Conservation (phyloP, 1,140 invertebrate genomes). For the Drosophila subpulchrella region DNA sequence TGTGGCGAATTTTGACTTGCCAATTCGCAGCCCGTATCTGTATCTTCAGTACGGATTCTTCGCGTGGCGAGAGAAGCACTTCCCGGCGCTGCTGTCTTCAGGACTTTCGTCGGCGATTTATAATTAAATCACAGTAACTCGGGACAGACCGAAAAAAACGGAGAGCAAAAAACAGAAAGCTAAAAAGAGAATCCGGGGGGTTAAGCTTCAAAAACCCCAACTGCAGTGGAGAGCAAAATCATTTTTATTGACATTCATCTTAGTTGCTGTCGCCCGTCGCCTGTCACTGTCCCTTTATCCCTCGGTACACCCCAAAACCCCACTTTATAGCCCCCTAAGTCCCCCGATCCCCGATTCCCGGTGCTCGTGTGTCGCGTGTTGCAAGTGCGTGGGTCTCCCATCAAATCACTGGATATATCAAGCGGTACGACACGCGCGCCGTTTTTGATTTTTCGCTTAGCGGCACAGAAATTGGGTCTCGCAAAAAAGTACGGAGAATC, state of each 20-base stretch:
- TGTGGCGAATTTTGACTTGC: constrained; percentile 29
- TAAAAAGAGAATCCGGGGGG: neutral
- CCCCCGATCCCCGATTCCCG: constrained; percentile 14
- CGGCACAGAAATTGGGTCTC: constrained; percentile 67
- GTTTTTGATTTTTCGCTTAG: constrained; percentile 51
- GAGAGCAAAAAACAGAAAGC: constrained; percentile 14
- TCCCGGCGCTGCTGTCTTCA: neutral
- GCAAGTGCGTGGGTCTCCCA: constrained; percentile 38
- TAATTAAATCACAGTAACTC: constrained; percentile 52
- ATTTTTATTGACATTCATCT: constrained; percentile 53
- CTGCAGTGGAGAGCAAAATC: constrained; percentile 37
- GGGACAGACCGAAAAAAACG: constrained; percentile 8
- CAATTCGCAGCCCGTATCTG: constrained; percentile 45
- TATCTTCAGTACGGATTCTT: constrained; percentile 78
- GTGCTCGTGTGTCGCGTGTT: constrained; percentile 46
- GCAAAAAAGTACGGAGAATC: constrained; percentile 18
- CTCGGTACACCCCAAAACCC: constrained; percentile 3
- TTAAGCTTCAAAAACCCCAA: constrained; percentile 7
- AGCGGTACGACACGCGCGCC: constrained; percentile 41
- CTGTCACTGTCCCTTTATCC: constrained; percentile 15
- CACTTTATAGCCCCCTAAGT: neutral
- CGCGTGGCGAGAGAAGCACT: constrained; percentile 52
- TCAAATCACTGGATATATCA: constrained; percentile 46
- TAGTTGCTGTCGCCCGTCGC: constrained; percentile 29
- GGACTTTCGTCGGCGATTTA: constrained; percentile 34